phyloP scores from a whole-genome alignment of 2,113 vertebrate species.

The Desmodus rotundus region DNA sequence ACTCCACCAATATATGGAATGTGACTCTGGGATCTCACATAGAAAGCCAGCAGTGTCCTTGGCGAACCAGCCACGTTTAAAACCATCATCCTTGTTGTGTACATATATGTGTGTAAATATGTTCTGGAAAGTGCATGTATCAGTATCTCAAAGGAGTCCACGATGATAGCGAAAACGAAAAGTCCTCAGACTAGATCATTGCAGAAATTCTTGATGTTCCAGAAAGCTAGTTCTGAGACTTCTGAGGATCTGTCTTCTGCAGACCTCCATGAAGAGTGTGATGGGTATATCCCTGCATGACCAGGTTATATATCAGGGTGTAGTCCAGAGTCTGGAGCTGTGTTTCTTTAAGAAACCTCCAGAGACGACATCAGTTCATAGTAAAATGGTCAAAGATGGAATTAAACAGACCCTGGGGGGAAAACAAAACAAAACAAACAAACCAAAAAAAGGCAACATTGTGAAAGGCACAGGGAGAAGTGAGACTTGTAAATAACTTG shows the following conservation, averaged over 20 bases:
- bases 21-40: not conserved
- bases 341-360: conserved; percentile 24
- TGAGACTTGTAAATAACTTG: conserved; percentile 18
- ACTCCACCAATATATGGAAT: not conserved
- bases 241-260: not conserved
- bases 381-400: not conserved
- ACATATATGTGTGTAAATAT: not conserved
- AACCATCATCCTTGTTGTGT: not conserved
- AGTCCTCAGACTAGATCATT: not conserved
- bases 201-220: not conserved
- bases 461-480: conserved; percentile 9
- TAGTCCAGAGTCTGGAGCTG: not conserved
- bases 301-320: not conserved
- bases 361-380: not conserved
- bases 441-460: not conserved
- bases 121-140: not conserved
- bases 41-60: not conserved
- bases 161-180: not conserved
- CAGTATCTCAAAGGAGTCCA: not conserved
- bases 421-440: not conserved
- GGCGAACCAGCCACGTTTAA: not conserved
- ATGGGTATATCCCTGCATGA: not conserved
- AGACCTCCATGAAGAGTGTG: not conserved
- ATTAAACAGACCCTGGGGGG: not conserved
- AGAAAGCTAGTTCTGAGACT: not conserved